Conservation (phyloP, 1,140 invertebrate species). For the Teleopsis dalmanni region DNA sequence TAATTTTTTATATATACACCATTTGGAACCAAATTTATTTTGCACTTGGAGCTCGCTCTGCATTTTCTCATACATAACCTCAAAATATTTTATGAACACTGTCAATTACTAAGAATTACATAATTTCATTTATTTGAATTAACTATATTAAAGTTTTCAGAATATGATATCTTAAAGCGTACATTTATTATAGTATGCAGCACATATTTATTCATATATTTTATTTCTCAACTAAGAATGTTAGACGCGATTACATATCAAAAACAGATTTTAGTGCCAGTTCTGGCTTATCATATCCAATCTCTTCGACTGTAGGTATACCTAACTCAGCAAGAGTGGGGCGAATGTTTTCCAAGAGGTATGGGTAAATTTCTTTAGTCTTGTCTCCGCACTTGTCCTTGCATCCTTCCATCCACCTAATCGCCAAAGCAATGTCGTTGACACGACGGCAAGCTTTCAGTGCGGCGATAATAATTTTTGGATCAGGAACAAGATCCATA, state of each 20-base stretch:
- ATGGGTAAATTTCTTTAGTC: slow-evolving; percentile 79
- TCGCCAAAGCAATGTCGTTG: slow-evolving; percentile 88
- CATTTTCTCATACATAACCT: no score
- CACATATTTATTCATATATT: slow-evolving; percentile 12
- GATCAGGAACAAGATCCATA: slow-evolving; percentile 92
- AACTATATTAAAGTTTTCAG: no score
- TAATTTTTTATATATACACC: no score
- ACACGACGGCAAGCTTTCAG: slow-evolving; percentile 85
- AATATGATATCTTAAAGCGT: slow-evolving; percentile 6
- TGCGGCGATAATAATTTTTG: slow-evolving; percentile 85
- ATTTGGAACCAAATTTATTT: no score
- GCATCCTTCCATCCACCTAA: slow-evolving; percentile 86
- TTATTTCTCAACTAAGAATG: slow-evolving; percentile 15
- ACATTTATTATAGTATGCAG: background rate
- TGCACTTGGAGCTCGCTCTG: no score
- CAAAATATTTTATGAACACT: no score
- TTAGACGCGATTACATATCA: slow-evolving; percentile 48
- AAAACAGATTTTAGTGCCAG: slow-evolving; percentile 70
- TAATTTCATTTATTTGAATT: no score
- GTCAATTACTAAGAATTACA: no score
- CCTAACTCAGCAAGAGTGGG: slow-evolving; percentile 91
- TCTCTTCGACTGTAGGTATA: slow-evolving; percentile 86
- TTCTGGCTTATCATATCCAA: slow-evolving; percentile 97
- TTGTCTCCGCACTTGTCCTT: slow-evolving; percentile 83
- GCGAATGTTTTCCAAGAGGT: slow-evolving; percentile 84